Conservation (phyloP, 92 coral and sea anemone species). For the Porites divaricata region DNA sequence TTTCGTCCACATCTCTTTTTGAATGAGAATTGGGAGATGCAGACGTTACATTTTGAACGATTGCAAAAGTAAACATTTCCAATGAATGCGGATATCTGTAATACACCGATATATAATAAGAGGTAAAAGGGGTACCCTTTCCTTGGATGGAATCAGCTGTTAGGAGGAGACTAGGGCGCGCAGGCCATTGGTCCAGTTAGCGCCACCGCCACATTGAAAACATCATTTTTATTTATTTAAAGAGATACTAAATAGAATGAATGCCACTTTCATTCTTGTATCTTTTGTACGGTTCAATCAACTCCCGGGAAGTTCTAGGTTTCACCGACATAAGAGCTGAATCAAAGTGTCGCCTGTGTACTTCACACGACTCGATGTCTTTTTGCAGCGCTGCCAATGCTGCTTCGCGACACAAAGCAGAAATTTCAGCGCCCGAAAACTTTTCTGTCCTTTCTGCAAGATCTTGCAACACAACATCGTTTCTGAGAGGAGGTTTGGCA, state of each 20-base stretch:
- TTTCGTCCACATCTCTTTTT: too few relatives aligned
- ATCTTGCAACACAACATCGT: slow-evolving; percentile 71
- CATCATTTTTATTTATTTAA: too few relatives aligned
- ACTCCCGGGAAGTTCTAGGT: slow-evolving; percentile 78
- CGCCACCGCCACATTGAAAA: too few relatives aligned
- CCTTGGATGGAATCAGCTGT: too few relatives aligned
- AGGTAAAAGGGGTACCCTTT: too few relatives aligned
- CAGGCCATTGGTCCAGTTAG: too few relatives aligned
- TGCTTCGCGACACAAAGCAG: slow-evolving; percentile 95
- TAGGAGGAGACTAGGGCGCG: too few relatives aligned
- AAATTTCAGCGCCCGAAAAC: slow-evolving; percentile 96
- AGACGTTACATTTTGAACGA: too few relatives aligned
- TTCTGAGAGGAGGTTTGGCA: slow-evolving; percentile 77
- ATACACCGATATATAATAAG: too few relatives aligned
- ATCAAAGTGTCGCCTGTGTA: slow-evolving; percentile 72
- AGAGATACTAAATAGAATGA: slow-evolving; percentile 61
- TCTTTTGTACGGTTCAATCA: slow-evolving; percentile 73
- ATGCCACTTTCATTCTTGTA: slow-evolving; percentile 90
- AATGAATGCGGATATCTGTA: too few relatives aligned
- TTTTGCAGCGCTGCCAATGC: slow-evolving; percentile 91
- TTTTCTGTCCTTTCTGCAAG: slow-evolving; percentile 81
- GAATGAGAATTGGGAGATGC: too few relatives aligned
- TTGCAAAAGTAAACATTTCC: too few relatives aligned
- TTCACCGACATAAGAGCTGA: slow-evolving; percentile 81
- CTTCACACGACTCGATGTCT: slow-evolving; percentile 73